Conservation (phyloP, 1,140 invertebrate species). For the Chionoecetes opilio region DNA sequence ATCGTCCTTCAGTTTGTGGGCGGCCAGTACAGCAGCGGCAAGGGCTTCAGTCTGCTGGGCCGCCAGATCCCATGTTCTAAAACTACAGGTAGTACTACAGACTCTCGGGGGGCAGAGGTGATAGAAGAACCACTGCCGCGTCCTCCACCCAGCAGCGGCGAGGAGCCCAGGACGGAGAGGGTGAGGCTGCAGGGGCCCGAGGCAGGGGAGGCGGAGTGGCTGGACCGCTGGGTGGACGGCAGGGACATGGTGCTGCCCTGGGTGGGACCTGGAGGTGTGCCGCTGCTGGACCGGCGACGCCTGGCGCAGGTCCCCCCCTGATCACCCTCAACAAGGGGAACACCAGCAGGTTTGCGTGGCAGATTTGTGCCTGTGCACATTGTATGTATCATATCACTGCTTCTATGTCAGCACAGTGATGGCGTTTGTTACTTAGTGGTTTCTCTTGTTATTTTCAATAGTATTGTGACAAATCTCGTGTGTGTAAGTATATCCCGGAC, state of each 20-base stretch:
- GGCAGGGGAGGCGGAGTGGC: conserved; percentile 6
- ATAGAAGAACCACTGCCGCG: not conserved
- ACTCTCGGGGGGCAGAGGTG: not conserved
- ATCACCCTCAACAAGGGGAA: too few relatives aligned
- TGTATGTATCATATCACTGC: too few relatives aligned
- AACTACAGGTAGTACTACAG: too few relatives aligned
- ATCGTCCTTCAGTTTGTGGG: not conserved
- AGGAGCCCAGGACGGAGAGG: not conserved
- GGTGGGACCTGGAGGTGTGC: not conserved
- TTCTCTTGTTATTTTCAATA: too few relatives aligned
- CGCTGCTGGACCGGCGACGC: too few relatives aligned
- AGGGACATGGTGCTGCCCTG: not conserved
- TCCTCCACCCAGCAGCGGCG: not conserved
- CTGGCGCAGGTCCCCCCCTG: too few relatives aligned
- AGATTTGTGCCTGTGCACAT: too few relatives aligned
- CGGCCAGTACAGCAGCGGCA: conserved; percentile 28
- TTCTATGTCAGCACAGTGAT: too few relatives aligned
- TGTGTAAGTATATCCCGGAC: too few relatives aligned
- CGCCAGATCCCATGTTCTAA: conserved; percentile 18
- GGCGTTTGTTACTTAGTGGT: too few relatives aligned
- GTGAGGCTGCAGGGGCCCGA: not conserved
- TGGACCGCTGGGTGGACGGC: not conserved
- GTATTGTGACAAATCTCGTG: too few relatives aligned
- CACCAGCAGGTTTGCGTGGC: too few relatives aligned
- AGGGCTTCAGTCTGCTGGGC: conserved; percentile 33